These are phyloP conservation scores for Lerista edwardsae DNA, from an alignment of 2,797 vertebrate genomes.

Conservation along the genomic window DNA sequence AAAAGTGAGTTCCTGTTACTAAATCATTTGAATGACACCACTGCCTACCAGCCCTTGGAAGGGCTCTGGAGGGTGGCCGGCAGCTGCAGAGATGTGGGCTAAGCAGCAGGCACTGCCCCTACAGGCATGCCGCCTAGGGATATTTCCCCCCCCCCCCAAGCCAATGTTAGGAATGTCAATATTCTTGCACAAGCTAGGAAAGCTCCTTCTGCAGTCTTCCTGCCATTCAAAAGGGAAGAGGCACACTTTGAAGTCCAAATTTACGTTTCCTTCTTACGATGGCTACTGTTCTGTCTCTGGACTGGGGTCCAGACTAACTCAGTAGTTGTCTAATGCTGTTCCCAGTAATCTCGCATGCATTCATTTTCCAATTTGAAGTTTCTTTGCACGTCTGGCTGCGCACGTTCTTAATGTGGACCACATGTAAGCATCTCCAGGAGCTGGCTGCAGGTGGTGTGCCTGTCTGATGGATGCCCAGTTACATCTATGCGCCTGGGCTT, in stretches of 20 bases:
- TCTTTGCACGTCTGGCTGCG: rapidly evolving
- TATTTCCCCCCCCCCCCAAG: too few species aligned
- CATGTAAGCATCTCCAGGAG: conserved; percentile 3
- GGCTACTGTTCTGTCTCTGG: background rate
- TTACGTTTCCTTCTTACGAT: background rate
- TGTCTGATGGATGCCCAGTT: conserved; percentile 11
- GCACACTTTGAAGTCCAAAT: background rate
- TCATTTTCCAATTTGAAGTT: background rate
- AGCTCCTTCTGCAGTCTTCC: background rate
- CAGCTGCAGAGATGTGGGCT: too few species aligned
- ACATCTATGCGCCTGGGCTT: background rate
- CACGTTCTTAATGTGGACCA: background rate
- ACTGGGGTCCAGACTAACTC: background rate
- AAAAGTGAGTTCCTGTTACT: too few species aligned
- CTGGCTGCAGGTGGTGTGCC: background rate
- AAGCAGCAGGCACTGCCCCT: too few species aligned
- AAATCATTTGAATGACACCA: too few species aligned
- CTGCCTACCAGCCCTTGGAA: too few species aligned
- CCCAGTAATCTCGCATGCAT: rapidly evolving
- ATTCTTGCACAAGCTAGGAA: conserved; percentile 1
- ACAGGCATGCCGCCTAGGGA: too few species aligned
- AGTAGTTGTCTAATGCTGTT: background rate
- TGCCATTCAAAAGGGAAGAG: background rate
- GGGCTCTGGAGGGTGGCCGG: too few species aligned
- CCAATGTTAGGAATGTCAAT: background rate